Conservation (phyloP, 2,797 vertebrate genomes). For the Bradypodion ventrale region DNA sequence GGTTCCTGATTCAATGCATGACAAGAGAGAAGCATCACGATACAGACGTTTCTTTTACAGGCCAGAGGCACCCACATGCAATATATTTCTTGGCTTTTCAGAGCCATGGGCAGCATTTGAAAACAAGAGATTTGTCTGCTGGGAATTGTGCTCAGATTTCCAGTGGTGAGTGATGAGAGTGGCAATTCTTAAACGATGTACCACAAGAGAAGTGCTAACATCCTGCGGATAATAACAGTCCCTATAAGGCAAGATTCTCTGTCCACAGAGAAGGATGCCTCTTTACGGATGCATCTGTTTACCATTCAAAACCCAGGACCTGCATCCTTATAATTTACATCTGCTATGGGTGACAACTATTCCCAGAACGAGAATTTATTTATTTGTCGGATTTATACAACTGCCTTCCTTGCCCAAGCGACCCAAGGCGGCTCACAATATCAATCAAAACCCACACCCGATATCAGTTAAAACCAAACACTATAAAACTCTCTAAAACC, state of each 20-base stretch:
- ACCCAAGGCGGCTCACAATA: no score
- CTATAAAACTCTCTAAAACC: no score
- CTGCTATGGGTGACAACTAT: background rate
- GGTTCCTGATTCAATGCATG: background rate
- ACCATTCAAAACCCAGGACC: background rate
- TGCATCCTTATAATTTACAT: background rate
- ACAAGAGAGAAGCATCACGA: background rate
- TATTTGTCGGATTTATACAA: no score
- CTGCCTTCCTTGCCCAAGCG: no score
- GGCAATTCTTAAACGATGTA: background rate
- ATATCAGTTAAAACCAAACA: no score
- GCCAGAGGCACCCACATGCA: background rate
- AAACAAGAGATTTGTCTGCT: background rate
- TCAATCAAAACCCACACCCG: no score
- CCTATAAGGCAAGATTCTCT: background rate
- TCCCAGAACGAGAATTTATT: background rate
- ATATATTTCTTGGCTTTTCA: no score
- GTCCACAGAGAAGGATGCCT: background rate
- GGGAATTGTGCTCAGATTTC: background rate
- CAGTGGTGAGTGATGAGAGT: background rate
- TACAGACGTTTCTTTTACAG: background rate
- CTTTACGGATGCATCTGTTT: background rate
- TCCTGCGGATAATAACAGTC: background rate
- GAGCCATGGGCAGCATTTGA: background rate
- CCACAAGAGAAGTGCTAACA: background rate